These are phyloP conservation scores for Jaculus jaculus DNA, from an alignment of 2,113 vertebrate genomes.

Conservation along the genomic window DNA sequence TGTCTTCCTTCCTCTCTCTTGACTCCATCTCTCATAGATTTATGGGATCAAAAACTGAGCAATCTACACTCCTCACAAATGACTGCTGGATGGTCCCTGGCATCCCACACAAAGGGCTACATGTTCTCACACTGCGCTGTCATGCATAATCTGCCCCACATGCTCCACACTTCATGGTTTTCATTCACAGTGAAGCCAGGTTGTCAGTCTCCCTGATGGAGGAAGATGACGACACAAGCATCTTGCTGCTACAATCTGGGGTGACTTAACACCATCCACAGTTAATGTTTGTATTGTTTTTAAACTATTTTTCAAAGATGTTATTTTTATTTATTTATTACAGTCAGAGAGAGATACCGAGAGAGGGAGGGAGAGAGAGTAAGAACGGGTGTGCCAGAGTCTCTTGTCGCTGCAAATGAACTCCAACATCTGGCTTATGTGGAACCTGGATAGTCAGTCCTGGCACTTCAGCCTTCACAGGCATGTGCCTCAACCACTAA, in stretches of 20 bases:
- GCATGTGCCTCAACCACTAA: no score
- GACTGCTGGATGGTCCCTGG: neutral
- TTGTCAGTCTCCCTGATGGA: neutral
- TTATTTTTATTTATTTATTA: no score
- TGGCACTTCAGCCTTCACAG: no score
- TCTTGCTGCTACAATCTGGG: neutral
- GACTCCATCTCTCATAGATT: neutral
- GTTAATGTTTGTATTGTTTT: neutral
- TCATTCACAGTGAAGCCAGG: neutral
- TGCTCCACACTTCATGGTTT: neutral
- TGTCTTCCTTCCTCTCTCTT: neutral
- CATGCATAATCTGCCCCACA: neutral
- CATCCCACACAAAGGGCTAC: neutral
- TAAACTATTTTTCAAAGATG: no score
- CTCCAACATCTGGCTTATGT: no score
- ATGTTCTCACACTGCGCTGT: neutral
- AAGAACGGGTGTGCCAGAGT: no score
- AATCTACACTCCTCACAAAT: neutral
- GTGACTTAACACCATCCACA: neutral
- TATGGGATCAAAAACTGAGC: neutral
- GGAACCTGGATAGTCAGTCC: no score
- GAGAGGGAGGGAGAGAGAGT: no score
- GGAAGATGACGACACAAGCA: neutral
- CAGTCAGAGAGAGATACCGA: no score
- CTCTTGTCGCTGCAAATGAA: no score